Conservation (phyloP, 2,113 vertebrate genomes). For the Oryzias melastigma region DNA sequence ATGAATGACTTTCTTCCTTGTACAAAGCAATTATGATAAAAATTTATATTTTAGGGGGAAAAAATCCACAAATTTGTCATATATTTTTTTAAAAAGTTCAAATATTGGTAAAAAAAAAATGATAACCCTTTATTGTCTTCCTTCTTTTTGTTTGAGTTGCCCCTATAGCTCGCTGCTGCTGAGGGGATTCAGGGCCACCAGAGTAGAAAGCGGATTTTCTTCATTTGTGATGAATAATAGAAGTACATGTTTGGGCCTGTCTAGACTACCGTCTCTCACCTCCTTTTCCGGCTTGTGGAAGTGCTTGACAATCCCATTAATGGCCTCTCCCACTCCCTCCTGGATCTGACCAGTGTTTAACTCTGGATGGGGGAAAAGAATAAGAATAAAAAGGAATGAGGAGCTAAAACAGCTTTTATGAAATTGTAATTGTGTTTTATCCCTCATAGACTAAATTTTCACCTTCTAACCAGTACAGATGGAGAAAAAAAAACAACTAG, state of each 20-base stretch:
- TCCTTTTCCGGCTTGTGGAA: slow-evolving; percentile 99
- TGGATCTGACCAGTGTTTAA: slow-evolving; percentile 98
- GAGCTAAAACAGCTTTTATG: slow-evolving; percentile 2
- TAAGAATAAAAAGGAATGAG: slow-evolving; percentile 12
- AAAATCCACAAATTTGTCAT: no score
- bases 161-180: background rate
- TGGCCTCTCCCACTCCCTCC: slow-evolving; percentile 97
- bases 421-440: slow-evolving; percentile 6
- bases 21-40: slow-evolving; percentile 19
- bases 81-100: no score
- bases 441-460: background rate
- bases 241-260: slow-evolving; percentile 50
- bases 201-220: slow-evolving; percentile 31
- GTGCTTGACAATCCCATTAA: slow-evolving; percentile 98
- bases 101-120: no score
- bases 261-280: slow-evolving; percentile 79
- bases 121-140: no score
- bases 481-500: background rate
- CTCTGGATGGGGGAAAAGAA: slow-evolving; percentile 75
- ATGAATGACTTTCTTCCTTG: slow-evolving; percentile 5
- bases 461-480: background rate
- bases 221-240: slow-evolving; percentile 65
- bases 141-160: background rate
- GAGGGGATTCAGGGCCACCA: slow-evolving; percentile 21
- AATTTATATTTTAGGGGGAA: background rate